These are phyloP conservation scores for Rachycentron canadum DNA, from an alignment of 2,797 vertebrate species.

Conservation along the genomic window DNA sequence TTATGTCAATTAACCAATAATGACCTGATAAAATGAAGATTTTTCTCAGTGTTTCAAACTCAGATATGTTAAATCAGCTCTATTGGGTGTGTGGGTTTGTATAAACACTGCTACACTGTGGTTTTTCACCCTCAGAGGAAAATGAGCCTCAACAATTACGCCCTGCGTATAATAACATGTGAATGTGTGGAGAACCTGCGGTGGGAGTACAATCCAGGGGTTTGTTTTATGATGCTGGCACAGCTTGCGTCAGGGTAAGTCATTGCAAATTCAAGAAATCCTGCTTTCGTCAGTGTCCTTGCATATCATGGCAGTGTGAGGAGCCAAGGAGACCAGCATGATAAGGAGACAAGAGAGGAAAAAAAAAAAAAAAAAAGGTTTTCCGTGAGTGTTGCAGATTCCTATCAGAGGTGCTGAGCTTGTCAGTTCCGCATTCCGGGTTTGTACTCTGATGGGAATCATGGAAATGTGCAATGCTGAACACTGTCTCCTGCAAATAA, in stretches of 20 bases:
- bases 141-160: constrained; percentile 47
- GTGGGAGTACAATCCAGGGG: constrained; percentile 32
- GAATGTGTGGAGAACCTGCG: constrained; percentile 27
- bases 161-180: constrained; percentile 29
- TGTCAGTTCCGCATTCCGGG: constrained; percentile 53
- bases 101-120: constrained; percentile 55
- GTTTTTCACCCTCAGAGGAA: constrained; percentile 55
- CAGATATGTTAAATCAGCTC: constrained; percentile 10
- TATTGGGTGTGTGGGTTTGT: constrained; percentile 42
- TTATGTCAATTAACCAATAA: not conserved
- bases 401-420: constrained; percentile 75
- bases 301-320: constrained; percentile 39
- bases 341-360: not conserved
- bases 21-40: not conserved
- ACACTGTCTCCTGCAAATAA: not conserved
- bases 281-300: constrained; percentile 54
- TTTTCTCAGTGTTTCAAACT: constrained; percentile 12
- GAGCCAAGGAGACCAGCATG: constrained; percentile 58
- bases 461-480: constrained; percentile 34
- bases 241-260: constrained; percentile 26
- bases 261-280: constrained; percentile 19
- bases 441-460: constrained; percentile 61
- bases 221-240: constrained; percentile 34
- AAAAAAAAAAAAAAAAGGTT: constrained; percentile 14
- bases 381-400: constrained; percentile 76